Evolutionary conservation across 2,888 invertebrate genomes (phyloP).

Genomic region (Drosophila conformis): DNA sequence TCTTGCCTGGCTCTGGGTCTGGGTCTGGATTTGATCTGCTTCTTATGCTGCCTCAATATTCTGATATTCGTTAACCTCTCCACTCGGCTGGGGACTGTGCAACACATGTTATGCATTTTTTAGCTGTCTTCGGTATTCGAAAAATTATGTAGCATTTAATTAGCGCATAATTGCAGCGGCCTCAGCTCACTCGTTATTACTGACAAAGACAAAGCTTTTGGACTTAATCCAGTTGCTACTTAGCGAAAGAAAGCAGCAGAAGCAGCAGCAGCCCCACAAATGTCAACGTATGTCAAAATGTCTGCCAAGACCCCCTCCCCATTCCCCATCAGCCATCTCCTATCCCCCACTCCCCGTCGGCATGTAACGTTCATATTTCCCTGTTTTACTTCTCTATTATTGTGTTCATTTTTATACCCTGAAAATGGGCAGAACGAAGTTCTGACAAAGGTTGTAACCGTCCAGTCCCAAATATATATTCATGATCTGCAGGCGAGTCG

Average conservation of each 20-base stretch:
- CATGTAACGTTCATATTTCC: slow-evolving; percentile 4
- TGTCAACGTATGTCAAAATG: slow-evolving; percentile 64
- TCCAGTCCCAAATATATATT: background rate
- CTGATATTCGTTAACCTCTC: slow-evolving; percentile 10
- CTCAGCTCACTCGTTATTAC: slow-evolving; percentile 30
- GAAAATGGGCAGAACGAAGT: background rate
- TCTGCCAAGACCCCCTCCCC: slow-evolving; percentile 10
- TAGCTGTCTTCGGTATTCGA: slow-evolving; percentile 76
- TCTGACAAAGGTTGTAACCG: background rate
- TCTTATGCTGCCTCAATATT: slow-evolving; percentile 31
- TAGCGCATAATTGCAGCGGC: slow-evolving; percentile 76
- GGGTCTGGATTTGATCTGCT: slow-evolving; percentile 13
- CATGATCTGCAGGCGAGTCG: background rate
- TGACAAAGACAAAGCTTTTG: slow-evolving; percentile 31
- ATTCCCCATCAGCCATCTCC: background rate
- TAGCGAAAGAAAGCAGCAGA: slow-evolving; percentile 13
- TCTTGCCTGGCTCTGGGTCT: slow-evolving; percentile 2
- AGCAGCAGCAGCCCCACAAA: slow-evolving; percentile 28
- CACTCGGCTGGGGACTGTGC: slow-evolving; percentile 44
- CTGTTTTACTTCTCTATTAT: slow-evolving; percentile 1
- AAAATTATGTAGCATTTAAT: slow-evolving; percentile 81
- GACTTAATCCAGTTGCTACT: slow-evolving; percentile 50
- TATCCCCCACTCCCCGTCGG: background rate
- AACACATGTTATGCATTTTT: slow-evolving; percentile 80
- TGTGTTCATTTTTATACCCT: background rate